Base-by-base conservation (phyloP, 2,797 vertebrate genomes). In the Loris lydekkerianus region DNA sequence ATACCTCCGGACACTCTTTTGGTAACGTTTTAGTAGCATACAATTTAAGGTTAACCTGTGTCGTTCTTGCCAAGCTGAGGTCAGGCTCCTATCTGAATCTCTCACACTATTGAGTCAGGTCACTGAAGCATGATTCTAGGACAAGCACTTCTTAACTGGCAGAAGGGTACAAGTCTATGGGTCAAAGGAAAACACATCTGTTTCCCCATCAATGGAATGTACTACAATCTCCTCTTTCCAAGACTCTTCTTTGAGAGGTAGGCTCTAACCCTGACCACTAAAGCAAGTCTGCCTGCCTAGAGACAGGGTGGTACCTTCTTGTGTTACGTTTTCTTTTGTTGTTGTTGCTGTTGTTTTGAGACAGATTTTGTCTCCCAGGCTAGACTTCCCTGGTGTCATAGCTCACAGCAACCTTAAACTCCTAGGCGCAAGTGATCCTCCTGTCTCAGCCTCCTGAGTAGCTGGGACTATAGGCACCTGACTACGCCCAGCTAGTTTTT, bases 61-160 rank as follows among this genome's bases (percentile, higher is more conserved):
- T 72, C 17, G 34, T 34, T 86, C n/a, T 43, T 72, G 58, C 15
- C 70, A 77, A 78, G 34, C 5, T 10, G 10, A 94, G 34, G 27
- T 78, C 53, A 95, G 43, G 13, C 31, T 87, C 46, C 10, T 81
- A 31, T 75, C 78, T 94, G 53, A 94, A 94, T 78, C 29, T 86
- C 3, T 40, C 29, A 53, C 31, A 4, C 37, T 40, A 40, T 18
- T 40, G 15, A 53, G 53, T 72, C 60, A 84, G 25, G 81, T 89
- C 49, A 40, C 31, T 69, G 11, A 73, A 85, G 89, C 84, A 69
- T 61, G 21, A 63, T 31, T 14, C 9, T n/a, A 67, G 53, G 31
- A 75, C 20, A 82, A 31, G 34, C 9, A 13, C 56, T 63, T 87
- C 58, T 78, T 43, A 27, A 18, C 25, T 60, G 31, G 34, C 65